Percentiles rank a stretch among this genome's conserved stretches.
Evolutionary conservation across 2,113 vertebrate genomes (phyloP).

Genomic region (Rhinolophus sinicus): DNA sequence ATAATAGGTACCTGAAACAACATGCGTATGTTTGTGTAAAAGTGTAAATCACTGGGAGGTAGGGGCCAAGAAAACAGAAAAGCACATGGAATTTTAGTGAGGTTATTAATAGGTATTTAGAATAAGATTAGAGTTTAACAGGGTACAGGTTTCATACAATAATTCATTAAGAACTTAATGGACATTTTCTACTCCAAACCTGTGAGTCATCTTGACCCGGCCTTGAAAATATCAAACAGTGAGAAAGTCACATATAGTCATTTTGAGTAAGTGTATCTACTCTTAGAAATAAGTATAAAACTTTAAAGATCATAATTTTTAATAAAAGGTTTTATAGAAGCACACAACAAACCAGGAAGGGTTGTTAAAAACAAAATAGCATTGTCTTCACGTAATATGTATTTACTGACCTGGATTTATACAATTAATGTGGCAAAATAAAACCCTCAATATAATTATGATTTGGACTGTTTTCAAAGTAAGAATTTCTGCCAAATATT

Average conservation of each 20-base stretch:
- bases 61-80: background rate
- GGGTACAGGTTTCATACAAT: background rate
- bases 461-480: background rate
- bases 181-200: background rate
- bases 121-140: background rate
- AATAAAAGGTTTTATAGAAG: background rate
- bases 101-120: background rate
- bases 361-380: background rate
- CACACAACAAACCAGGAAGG: background rate
- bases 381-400: background rate
- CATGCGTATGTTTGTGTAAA: background rate
- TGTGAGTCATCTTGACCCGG: background rate
- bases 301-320: background rate
- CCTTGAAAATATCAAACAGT: background rate
- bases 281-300: background rate
- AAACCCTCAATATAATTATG: background rate
- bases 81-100: background rate
- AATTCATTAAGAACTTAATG: background rate
- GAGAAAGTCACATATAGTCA: background rate
- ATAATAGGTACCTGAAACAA: background rate
- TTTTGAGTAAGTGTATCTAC: background rate
- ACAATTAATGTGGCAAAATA: constrained; percentile 22
- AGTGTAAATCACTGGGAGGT: background rate
- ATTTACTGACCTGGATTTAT: constrained; percentile 19
- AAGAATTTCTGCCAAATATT: background rate